Percentiles rank a stretch among this genome's conserved stretches.
Evolutionary conservation across 1,140 invertebrate genomes (phyloP).

Genomic region (Lutraria rhynchaena): DNA sequence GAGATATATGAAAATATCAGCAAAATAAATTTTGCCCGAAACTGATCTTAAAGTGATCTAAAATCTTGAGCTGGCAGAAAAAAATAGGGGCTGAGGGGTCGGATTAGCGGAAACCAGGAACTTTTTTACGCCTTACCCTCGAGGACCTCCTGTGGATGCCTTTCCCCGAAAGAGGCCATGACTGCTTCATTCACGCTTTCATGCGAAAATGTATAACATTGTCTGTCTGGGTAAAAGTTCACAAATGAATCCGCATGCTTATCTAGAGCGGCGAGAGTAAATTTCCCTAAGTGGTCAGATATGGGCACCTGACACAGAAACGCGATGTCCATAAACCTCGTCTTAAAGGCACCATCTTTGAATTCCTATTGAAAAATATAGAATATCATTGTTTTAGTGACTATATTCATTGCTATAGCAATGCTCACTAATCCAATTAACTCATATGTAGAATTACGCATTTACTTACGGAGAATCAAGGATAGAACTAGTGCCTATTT

Average conservation of each 20-base stretch:
- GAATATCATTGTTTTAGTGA: no score
- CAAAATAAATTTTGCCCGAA: no score
- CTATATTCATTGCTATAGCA: no score
- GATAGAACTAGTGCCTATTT: no score
- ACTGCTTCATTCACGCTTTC: slow-evolving; percentile 54
- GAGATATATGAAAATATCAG: no score
- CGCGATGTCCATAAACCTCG: slow-evolving; percentile 31
- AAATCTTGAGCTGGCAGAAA: no score
- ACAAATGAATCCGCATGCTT: slow-evolving; percentile 31
- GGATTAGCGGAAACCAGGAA: not conserved
- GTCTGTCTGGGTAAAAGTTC: slow-evolving; percentile 39
- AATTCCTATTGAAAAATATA: slow-evolving; percentile 15
- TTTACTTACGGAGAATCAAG: no score
- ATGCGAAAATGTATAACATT: slow-evolving; percentile 58
- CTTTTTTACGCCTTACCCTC: slow-evolving; percentile 26
- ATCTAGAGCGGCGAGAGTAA: slow-evolving; percentile 28
- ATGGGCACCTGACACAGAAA: slow-evolving; percentile 33
- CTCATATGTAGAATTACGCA: no score
- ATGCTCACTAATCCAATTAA: no score
- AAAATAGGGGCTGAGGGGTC: no score
- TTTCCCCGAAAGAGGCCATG: slow-evolving; percentile 52
- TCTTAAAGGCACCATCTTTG: slow-evolving; percentile 14
- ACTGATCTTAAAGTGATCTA: no score
- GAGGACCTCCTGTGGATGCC: slow-evolving; percentile 51
- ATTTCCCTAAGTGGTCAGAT: slow-evolving; percentile 28